Evolutionary conservation across 2,888 invertebrate species (phyloP), one percentile per base, ranked within the genome.

Genomic region (Drosophila borealis): DNA sequence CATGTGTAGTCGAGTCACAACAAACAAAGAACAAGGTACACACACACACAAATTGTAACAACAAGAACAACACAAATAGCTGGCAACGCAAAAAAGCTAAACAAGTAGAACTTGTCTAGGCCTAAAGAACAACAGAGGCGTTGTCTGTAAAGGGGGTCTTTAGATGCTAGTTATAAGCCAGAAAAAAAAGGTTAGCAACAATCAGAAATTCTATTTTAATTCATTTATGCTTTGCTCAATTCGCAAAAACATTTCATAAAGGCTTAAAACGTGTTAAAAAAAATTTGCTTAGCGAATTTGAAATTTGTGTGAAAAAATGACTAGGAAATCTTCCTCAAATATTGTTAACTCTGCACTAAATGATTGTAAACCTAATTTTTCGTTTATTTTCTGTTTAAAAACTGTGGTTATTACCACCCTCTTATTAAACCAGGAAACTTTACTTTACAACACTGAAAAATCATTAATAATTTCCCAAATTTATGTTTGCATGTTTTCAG

Each of bases 81-180:
- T 63, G 51, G 36, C 46, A 49, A 56, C 53, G 65, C 50, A 76
- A 69, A 49, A 76, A 64, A 70, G 11, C 53, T 53, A 83, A 85
- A 88, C 88, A 85, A 82, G 82, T 74, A 88, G 82, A 82, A 88
- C 85, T 88, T 74, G 88, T 88, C 82, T 68, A 76, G 82, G 85
- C 79, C 82, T 70, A 76, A 71, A 17, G 34, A 59, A 36, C 19
- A 41, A 9, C 85, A 87, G 66, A 14, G 88, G 68, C 64, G 67
- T 19, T 4, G 44, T 36, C 3, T 0, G 6, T 9, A 10, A 57
- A 49, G n/a, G 61, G 70, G 81, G 45, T 21, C 11, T 14, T 36
- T 11, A 17, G 10, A n/a, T n/a, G 19, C 11, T 13, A 55, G 50
- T 21, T 50, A 19, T 6, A n/a, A 33, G n/a, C 34, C 14, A 19